Evolutionary conservation across 1,140 invertebrate species (phyloP).

Genomic region (Lepidurus arcticus): DNA sequence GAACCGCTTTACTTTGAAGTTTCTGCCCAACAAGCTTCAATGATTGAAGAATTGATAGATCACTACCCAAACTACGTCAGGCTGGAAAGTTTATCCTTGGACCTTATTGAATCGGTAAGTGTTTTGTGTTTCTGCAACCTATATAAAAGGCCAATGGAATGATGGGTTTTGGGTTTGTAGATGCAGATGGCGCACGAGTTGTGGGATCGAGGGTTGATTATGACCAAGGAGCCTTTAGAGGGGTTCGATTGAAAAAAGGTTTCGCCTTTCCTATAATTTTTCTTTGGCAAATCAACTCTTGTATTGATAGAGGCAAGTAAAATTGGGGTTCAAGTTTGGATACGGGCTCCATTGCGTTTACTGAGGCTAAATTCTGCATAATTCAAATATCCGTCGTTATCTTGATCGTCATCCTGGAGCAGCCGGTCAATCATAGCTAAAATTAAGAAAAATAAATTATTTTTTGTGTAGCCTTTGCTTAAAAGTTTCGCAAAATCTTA

Average conservation of each 20-base stretch:
- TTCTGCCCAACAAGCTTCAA: conserved; percentile 55
- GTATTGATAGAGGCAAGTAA: not conserved
- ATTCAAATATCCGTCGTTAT: conserved; percentile 73
- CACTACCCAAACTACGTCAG: conserved; percentile 68
- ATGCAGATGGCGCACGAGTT: conserved; percentile 56
- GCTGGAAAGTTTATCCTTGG: conserved; percentile 63
- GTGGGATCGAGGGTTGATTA: conserved; percentile 64
- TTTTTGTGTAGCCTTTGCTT: conserved; percentile 25
- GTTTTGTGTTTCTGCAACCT: no score
- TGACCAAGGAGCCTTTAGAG: conserved; percentile 54
- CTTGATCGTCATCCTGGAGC: conserved; percentile 65
- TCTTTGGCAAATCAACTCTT: not conserved
- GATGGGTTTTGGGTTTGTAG: conserved; percentile 43
- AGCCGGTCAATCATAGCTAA: conserved; percentile 73
- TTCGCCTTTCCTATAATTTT: not conserved
- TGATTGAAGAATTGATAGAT: conserved; percentile 62
- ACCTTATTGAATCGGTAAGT: conserved; percentile 37
- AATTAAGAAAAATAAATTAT: not conserved
- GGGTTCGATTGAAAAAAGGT: not conserved
- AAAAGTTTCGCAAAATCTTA: conserved; percentile 34
- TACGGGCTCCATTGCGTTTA: conserved; percentile 41
- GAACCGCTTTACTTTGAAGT: conserved; percentile 74
- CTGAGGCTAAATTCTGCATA: conserved; percentile 68
- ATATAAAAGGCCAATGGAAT: conserved; percentile 28
- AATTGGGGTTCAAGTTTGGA: not conserved